phyloP scores from a whole-genome alignment of 2,797 vertebrate genomes.

The Ispidina picta region DNA sequence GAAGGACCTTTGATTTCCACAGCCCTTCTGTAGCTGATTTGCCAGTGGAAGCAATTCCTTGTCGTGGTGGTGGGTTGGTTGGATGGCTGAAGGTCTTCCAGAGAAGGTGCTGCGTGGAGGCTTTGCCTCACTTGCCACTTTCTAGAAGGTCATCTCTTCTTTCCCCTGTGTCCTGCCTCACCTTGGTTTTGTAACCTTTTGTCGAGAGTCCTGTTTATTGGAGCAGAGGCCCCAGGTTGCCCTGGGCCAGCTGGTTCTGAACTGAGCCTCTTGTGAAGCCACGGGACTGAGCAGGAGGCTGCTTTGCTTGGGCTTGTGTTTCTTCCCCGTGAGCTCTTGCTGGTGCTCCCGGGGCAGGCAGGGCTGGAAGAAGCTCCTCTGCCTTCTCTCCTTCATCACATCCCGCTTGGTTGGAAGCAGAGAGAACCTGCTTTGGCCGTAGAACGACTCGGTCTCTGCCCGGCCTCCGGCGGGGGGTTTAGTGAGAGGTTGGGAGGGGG shows the following conservation, averaged over 20 bases:
- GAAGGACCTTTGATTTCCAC: background rate
- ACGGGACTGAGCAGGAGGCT: background rate
- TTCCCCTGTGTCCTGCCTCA: background rate
- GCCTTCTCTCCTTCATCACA: background rate
- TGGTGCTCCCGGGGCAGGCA: background rate
- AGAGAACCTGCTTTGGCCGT: background rate
- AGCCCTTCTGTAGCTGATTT: background rate
- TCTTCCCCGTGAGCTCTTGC: background rate
- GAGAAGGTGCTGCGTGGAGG: background rate
- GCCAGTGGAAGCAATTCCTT: background rate
- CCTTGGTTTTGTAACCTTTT: background rate
- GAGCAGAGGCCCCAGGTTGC: background rate
- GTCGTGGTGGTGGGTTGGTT: background rate
- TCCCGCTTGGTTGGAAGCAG: background rate
- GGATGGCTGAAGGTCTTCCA: background rate
- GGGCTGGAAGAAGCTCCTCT: background rate
- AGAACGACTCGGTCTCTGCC: background rate
- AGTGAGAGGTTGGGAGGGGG: background rate
- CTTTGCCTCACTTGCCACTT: background rate
- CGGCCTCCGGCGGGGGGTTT: background rate
- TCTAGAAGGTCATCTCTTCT: background rate
- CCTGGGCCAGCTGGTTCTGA: background rate
- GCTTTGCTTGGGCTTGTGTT: background rate
- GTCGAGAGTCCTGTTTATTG: background rate
- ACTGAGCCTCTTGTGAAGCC: background rate